Percentiles rank a stretch among this genome's conserved stretches.
Conservation (phyloP, 2,888 invertebrate genomes). For the Sussaba pulchella region DNA sequence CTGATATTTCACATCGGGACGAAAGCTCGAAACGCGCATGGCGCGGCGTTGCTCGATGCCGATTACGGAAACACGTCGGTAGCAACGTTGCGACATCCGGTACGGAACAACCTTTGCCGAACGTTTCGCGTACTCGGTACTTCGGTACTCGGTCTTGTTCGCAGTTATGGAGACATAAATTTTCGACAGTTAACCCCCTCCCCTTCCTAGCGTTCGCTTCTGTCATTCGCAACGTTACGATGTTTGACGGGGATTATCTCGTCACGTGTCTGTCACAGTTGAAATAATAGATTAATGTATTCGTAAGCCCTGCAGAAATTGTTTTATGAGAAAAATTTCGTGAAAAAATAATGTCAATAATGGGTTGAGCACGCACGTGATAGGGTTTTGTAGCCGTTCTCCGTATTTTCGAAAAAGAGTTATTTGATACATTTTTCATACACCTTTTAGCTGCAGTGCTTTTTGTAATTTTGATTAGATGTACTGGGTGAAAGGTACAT, state of each 20-base stretch:
- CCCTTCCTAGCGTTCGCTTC: background rate
- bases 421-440: too few relatives aligned
- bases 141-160: background rate
- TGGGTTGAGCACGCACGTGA: too few relatives aligned
- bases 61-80: conserved; percentile 17
- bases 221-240: background rate
- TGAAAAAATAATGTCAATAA: background rate
- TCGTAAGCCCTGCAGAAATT: background rate
- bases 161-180: conserved; percentile 20
- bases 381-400: too few relatives aligned
- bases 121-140: conserved; percentile 5
- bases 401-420: too few relatives aligned
- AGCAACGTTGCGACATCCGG: conserved; percentile 26
- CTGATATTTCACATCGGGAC: conserved; percentile 47
- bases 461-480: too few relatives aligned
- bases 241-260: background rate
- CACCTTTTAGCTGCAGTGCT: too few relatives aligned
- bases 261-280: conserved; percentile 1
- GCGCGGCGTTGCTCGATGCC: too few relatives aligned
- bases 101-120: background rate
- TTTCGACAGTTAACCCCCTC: too few relatives aligned
- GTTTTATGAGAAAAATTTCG: background rate
- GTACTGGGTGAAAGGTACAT: too few relatives aligned
- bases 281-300: background rate
- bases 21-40: too few relatives aligned